Conservation (phyloP, 2,113 vertebrate species). For the Mormyrus lacerda region DNA sequence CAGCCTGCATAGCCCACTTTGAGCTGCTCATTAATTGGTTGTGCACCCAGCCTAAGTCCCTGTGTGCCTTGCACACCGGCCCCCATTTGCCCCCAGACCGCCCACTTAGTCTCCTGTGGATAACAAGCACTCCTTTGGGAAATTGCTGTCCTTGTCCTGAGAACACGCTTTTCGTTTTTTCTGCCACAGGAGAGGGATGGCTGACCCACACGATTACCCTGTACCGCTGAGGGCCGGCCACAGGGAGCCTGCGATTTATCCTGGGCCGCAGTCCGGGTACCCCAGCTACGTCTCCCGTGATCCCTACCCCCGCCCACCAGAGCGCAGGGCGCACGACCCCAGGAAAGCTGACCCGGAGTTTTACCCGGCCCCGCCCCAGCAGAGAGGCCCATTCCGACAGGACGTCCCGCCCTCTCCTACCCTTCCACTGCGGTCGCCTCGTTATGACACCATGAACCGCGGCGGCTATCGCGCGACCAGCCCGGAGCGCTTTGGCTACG, state of each 20-base stretch:
- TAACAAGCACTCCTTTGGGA: background rate
- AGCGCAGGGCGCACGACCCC: constrained; percentile 60
- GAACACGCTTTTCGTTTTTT: constrained; percentile 29
- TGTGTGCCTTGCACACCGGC: background rate
- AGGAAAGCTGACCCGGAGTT: constrained; percentile 65
- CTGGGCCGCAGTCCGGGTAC: constrained; percentile 55
- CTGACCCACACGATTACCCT: constrained; percentile 72
- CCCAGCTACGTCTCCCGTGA: constrained; percentile 58
- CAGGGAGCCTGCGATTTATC: constrained; percentile 67
- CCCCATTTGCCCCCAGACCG: background rate
- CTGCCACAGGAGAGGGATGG: constrained; percentile 68
- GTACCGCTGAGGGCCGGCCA: constrained; percentile 65
- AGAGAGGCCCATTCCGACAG: constrained; percentile 85
- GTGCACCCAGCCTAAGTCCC: background rate
- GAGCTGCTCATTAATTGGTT: background rate
- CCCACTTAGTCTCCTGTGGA: background rate
- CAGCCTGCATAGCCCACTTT: background rate
- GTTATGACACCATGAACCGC: constrained; percentile 67
- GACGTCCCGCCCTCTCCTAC: constrained; percentile 90
- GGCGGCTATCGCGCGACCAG: constrained; percentile 62
- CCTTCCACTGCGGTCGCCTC: constrained; percentile 64
- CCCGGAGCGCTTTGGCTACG: constrained; percentile 61
- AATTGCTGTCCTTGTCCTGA: background rate
- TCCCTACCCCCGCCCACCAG: constrained; percentile 50
- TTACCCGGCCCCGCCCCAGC: constrained; percentile 65